Conservation (phyloP, 1,140 invertebrate species). For the Penaeus chinensis region DNA sequence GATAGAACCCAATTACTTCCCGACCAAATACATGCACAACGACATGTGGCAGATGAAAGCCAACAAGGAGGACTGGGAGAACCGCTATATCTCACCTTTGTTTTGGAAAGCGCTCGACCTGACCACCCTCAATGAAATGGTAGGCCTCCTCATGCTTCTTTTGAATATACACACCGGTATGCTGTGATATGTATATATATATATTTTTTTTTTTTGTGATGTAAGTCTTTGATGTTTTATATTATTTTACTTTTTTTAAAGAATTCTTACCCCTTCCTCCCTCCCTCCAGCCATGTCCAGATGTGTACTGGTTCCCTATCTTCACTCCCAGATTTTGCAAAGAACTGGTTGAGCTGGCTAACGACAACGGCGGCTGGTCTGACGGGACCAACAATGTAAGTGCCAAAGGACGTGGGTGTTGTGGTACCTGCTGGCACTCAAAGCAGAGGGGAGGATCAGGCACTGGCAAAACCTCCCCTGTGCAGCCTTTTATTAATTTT, state of each 20-base stretch:
- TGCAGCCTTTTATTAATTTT: too few relatives aligned
- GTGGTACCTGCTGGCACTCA: too few relatives aligned
- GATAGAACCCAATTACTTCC: slow-evolving; percentile 85
- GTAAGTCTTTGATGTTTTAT: background rate
- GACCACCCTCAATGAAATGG: slow-evolving; percentile 67
- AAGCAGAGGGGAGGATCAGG: too few relatives aligned
- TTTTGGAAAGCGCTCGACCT: slow-evolving; percentile 81
- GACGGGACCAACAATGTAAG: slow-evolving; percentile 87
- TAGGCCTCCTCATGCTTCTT: background rate
- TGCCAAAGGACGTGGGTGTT: background rate
- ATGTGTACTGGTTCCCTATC: slow-evolving; percentile 98
- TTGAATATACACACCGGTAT: background rate
- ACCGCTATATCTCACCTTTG: slow-evolving; percentile 84
- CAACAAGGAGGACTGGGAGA: slow-evolving; percentile 92
- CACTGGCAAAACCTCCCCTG: too few relatives aligned
- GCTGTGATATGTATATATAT: background rate
- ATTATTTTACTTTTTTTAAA: background rate
- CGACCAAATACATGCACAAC: slow-evolving; percentile 80
- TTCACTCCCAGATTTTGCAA: slow-evolving; percentile 54
- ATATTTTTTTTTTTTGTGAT: background rate
- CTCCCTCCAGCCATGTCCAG: slow-evolving; percentile 86
- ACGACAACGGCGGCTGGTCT: slow-evolving; percentile 93
- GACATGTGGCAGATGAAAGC: slow-evolving; percentile 94
- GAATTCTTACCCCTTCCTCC: background rate
- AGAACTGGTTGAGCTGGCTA: slow-evolving; percentile 71